Base-by-base conservation (phyloP, 2,797 vertebrate genomes). In the Lepus townsendii region DNA sequence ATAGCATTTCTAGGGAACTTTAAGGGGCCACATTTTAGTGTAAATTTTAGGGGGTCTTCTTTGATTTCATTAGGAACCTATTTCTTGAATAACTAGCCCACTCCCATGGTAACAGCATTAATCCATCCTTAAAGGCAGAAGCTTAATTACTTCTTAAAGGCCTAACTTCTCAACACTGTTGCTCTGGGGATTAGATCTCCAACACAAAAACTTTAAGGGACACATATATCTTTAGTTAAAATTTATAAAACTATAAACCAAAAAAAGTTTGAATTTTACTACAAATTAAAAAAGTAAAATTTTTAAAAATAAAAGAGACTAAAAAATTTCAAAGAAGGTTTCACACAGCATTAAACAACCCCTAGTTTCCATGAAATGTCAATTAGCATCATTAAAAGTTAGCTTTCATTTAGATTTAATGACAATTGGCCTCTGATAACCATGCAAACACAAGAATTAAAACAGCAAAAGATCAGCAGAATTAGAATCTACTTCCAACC, bases 371-470 rank as follows among this genome's bases (percentile, higher is more conserved):
- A 85, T 66, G 22, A 91, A 91, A 80, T 82, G 30, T 27, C 54
- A 79, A 27, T 72, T 50, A 82, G 20, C 50, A 82, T 57, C 73
- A 50, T 77, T 80, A 69, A 66, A 79, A 93, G 78, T 95, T 71
- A 79, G 22, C 6, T 89, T 71, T 82, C 91, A 77, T 52, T 76
- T 77, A 93, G 8, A 83, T 73, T 83, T 82, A 93, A 86, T 32
- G 54, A 7, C 83, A 93, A 93, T 30, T 17, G 17, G 86, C 30
- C 60, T 87, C 60, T 76, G 68, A 30, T 83, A 93, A 30, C 71
- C 80, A 52, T 14, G 8, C 24, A 93, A 93, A 86, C 86, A 75
- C 14, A 95, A 94, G 26, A 93, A 95, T 30, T 38, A 38, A 95
- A 73, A 71, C 26, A 14, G 32, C 60, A 93, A 16, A 89, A 0